phyloP scores from a whole-genome alignment of 2,113 vertebrate species.

The Tor tambroides region DNA sequence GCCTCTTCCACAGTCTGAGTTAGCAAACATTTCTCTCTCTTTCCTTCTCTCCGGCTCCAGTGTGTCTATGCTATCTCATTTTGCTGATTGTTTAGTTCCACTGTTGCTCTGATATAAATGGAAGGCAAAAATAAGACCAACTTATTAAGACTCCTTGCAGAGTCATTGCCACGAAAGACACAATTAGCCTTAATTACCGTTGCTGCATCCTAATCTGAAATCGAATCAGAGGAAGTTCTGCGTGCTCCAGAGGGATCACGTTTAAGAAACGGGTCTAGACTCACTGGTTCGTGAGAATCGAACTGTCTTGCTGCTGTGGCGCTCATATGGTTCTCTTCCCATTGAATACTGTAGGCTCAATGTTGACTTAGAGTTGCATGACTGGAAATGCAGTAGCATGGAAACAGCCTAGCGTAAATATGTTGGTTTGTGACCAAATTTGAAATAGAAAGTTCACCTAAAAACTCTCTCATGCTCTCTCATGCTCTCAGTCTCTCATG shows the following conservation, averaged over 20 bases:
- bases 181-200: constrained; percentile 2
- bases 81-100: constrained; percentile 18
- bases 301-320: not conserved
- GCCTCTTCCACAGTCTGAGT: not conserved
- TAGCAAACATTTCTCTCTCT: constrained; percentile 25
- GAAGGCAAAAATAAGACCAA: constrained; percentile 28
- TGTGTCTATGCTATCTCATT: constrained; percentile 26
- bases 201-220: not conserved
- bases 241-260: not conserved
- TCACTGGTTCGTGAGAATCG: not conserved
- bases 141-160: constrained; percentile 9
- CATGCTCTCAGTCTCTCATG: not conserved
- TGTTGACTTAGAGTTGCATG: not conserved
- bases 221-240: not conserved
- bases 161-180: constrained; percentile 16
- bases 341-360: not conserved
- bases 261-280: constrained; percentile 8
- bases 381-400: not conserved
- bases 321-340: not conserved
- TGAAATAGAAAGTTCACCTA: not conserved
- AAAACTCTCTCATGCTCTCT: not conserved
- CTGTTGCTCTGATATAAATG: not conserved
- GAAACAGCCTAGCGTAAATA: not conserved
- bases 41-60: not conserved
- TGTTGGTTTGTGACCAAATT: not conserved